Percentiles rank a stretch among this genome's conserved stretches.
Conservation (phyloP, 2,888 invertebrate species). For the Prionchulus punctatus region DNA sequence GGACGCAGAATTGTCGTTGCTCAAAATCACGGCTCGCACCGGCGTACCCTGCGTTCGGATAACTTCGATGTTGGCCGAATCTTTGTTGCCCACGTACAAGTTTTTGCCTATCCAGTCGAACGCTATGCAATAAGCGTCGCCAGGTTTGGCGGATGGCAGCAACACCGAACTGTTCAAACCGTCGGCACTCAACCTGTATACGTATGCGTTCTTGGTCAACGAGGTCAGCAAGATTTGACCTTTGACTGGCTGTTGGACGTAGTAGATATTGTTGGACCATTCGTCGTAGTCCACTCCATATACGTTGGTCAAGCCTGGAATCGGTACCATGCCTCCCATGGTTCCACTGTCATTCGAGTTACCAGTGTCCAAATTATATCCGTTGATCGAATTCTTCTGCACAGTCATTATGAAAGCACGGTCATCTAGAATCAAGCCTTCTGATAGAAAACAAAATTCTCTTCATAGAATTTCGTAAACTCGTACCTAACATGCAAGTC, state of each 20-base stretch:
- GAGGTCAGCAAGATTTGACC: slow-evolving; percentile 14
- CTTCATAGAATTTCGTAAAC: neutral
- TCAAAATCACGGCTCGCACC: slow-evolving; percentile 65
- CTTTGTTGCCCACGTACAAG: slow-evolving; percentile 70
- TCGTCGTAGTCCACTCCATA: slow-evolving; percentile 80
- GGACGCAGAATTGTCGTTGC: slow-evolving; percentile 54
- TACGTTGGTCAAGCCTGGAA: slow-evolving; percentile 45
- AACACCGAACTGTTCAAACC: slow-evolving; percentile 69
- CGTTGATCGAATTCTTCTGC: neutral
- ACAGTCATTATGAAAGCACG: no score
- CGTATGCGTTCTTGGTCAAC: neutral
- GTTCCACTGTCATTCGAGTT: neutral
- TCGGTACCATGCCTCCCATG: slow-evolving; percentile 31
- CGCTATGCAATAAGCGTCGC: slow-evolving; percentile 73
- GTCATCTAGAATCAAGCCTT: no score
- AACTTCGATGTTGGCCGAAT: slow-evolving; percentile 69
- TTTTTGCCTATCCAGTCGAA: slow-evolving; percentile 94
- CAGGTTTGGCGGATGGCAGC: slow-evolving; percentile 47
- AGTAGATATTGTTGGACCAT: slow-evolving; percentile 62
- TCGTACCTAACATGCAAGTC: slow-evolving; percentile 37
- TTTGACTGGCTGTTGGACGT: slow-evolving; percentile 27
- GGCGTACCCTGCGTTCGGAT: slow-evolving; percentile 44
- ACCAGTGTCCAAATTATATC: neutral
- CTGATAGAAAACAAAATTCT: neutral
- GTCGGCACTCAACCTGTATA: slow-evolving; percentile 63